Evolutionary conservation across 2,113 vertebrate genomes (phyloP), one percentile per base, ranked within the genome.

Genomic region (Engystomops pustulosus): DNA sequence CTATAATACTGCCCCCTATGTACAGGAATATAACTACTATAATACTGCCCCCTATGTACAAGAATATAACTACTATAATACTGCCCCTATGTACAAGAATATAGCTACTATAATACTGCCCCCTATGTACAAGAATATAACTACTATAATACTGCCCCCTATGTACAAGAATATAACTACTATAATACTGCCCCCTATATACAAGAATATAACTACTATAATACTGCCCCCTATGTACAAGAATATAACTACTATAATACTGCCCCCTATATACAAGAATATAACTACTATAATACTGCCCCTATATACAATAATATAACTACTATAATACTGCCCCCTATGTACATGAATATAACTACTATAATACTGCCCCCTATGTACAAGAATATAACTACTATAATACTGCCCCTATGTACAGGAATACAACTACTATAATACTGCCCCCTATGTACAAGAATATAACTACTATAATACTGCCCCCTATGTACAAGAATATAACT

Each of bases 21-120:
- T n/a, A 55, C 51, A 55, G 23, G 51, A 55, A n/a, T 55, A 55
- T 55, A 55, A 55, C 51, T 55, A n/a, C 51, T 55, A 55, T 55
- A 55, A 55, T 55, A 55, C 51, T 55, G 20, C 47, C 15, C n/a
- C 25, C 23, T 62, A 62, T 62, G 25, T 62, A 62, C 58, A 62
- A 30, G 58, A 27, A 62, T 62, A 62, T 62, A 62, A 62, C 58
- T 14, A 62, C 58, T 62, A 62, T 62, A 62, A 62, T 62, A 62
- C 58, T 62, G 3, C 58, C 30, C 58, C 58, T 62, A 62, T 62
- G 11, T 62, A 62, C 58, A 62, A 30, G 58, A 27, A 62, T 62
- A 62, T 62, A 27, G 14, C 58, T 62, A 62, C 25, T 30, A 62
- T 62, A 62, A 62, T 62, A 62, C 58, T 62, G 58, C 25, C 15